Percentiles rank a stretch among this genome's conserved stretches.
These are phyloP conservation scores for Clarias fuscus DNA, from an alignment of 2,797 vertebrate species.

Conservation along the genomic window DNA sequence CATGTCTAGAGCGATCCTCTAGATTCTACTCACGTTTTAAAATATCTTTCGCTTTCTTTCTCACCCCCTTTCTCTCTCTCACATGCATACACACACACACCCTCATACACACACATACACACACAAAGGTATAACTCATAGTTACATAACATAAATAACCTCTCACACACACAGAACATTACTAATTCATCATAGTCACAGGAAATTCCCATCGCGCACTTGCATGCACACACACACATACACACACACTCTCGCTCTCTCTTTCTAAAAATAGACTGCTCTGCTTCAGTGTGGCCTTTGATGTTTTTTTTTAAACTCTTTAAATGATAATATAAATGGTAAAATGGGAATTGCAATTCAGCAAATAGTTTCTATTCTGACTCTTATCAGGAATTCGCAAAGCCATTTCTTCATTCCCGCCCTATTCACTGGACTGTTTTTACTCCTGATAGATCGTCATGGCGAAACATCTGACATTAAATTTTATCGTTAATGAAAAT, in stretches of 20 bases:
- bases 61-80: not conserved
- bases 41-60: not conserved
- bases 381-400: not conserved
- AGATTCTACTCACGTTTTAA: not conserved
- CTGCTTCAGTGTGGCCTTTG: too few relatives aligned
- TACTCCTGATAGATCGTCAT: not conserved
- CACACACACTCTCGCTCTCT: too few relatives aligned
- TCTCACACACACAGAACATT: not conserved
- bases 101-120: not conserved
- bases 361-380: not conserved
- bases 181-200: not conserved
- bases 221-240: not conserved
- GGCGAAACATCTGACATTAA: not conserved
- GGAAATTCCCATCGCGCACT: not conserved
- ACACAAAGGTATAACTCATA: not conserved
- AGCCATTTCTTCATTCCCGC: not conserved
- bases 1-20: not conserved
- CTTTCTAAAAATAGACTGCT: too few relatives aligned
- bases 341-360: slow-evolving; percentile 1
- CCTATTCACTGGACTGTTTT: not conserved
- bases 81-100: not conserved
- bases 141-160: not conserved
- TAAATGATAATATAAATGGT: slow-evolving; percentile 15
- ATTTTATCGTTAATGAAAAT: not conserved
- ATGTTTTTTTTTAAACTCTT: not conserved